phyloP scores from a whole-genome alignment of 2,888 invertebrate genomes.

The Catonia carolina region DNA sequence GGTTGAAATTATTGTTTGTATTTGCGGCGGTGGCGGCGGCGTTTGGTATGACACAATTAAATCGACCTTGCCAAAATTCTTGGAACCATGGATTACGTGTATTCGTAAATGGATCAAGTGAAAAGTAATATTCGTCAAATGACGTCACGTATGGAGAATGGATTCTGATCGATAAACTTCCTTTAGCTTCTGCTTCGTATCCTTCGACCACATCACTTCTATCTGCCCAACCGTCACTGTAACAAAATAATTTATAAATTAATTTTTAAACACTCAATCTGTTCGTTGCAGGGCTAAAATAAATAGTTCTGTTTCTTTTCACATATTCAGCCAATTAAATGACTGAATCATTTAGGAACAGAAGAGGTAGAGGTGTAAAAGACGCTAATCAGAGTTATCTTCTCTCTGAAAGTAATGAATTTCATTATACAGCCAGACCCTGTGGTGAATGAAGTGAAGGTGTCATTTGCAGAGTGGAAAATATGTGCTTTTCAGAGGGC shows the following conservation, averaged over 20 bases:
- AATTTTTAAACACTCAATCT: too few relatives aligned
- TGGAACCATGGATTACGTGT: constrained; percentile 64
- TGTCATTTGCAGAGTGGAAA: not conserved
- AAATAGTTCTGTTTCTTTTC: too few relatives aligned
- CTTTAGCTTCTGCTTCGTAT: constrained; percentile 57
- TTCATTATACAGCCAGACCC: too few relatives aligned
- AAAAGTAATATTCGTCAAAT: constrained; percentile 62
- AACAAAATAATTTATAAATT: constrained; percentile 28
- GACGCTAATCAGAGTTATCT: too few relatives aligned
- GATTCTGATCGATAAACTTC: constrained; percentile 66
- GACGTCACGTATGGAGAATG: constrained; percentile 60
- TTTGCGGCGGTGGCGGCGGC: too few relatives aligned
- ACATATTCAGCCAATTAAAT: too few relatives aligned
- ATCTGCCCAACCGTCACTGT: constrained; percentile 71
- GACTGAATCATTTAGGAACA: too few relatives aligned
- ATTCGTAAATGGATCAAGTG: constrained; percentile 56
- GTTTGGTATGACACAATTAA: constrained; percentile 53
- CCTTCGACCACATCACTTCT: constrained; percentile 64
- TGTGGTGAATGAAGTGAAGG: too few relatives aligned
- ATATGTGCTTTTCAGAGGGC: not conserved
- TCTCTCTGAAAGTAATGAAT: too few relatives aligned
- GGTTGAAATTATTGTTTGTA: too few relatives aligned
- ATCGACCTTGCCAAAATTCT: constrained; percentile 70
- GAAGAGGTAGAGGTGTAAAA: too few relatives aligned
- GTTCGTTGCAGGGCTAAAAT: too few relatives aligned